Conservation (phyloP, 2,888 invertebrate species). For the Diplolepis rosae region DNA sequence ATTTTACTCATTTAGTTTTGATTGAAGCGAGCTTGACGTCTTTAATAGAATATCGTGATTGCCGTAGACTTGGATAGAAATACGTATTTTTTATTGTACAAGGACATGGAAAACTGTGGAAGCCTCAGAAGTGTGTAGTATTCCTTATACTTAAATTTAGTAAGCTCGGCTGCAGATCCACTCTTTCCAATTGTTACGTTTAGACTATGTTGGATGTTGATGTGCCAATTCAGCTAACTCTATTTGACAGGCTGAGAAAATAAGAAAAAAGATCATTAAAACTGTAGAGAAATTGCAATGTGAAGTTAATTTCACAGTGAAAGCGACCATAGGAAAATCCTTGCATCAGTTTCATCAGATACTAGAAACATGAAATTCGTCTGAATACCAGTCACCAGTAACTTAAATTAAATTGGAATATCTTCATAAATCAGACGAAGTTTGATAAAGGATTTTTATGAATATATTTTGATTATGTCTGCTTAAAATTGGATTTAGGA, state of each 20-base stretch:
- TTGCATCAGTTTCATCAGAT: too few species aligned
- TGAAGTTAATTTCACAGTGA: not conserved
- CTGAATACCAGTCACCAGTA: too few species aligned
- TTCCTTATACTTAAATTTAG: constrained; percentile 8
- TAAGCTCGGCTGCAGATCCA: not conserved
- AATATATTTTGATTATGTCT: too few species aligned
- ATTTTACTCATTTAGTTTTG: constrained; percentile 11
- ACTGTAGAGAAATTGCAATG: constrained; percentile 19
- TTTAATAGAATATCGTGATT: constrained; percentile 6
- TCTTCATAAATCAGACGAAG: too few species aligned
- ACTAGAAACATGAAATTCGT: too few species aligned
- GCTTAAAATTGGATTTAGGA: too few species aligned
- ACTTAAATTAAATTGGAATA: too few species aligned
- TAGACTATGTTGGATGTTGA: constrained; percentile 17
- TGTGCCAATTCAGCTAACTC: constrained; percentile 8
- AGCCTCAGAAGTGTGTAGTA: not conserved
- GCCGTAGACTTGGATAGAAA: constrained; percentile 8
- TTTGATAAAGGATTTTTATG: too few species aligned
- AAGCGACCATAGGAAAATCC: too few species aligned
- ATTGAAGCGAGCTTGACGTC: not conserved
- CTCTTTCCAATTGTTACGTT: constrained; percentile 1
- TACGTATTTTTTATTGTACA: not conserved
- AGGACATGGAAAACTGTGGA: constrained; percentile 9
- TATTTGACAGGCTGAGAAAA: constrained; percentile 10
- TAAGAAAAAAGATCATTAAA: constrained; percentile 1